Percentiles rank a stretch among this genome's conserved stretches.
phyloP scores from a whole-genome alignment of 1,140 invertebrate genomes.

The Drosophila nigromelanica region DNA sequence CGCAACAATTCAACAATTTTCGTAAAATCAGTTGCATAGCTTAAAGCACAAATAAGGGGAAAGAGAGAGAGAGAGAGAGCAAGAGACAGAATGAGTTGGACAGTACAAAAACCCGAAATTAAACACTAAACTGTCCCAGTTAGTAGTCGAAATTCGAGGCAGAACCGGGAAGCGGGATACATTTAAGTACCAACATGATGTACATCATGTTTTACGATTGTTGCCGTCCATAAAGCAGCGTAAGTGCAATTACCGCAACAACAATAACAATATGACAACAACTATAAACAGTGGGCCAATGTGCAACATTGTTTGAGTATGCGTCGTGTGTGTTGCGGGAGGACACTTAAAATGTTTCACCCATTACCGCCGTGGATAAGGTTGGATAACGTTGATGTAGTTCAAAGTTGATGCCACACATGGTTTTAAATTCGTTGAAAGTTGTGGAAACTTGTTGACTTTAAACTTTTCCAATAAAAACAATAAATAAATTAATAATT shows the following conservation, averaged over 20 bases:
- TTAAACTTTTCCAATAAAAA: not conserved
- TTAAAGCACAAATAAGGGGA: not conserved
- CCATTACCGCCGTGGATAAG: constrained; percentile 53
- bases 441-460: not conserved
- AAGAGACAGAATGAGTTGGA: not conserved
- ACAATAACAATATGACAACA: constrained; percentile 22
- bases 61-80: not conserved
- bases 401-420: constrained; percentile 6
- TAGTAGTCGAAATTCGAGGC: constrained; percentile 32
- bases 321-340: constrained; percentile 8
- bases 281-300: constrained; percentile 41
- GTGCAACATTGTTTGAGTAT: constrained; percentile 64
- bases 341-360: constrained; percentile 65
- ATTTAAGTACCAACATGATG: constrained; percentile 76
- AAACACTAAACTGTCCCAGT: constrained; percentile 1
- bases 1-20: constrained; percentile 34
- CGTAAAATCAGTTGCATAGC: constrained; percentile 11
- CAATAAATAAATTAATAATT: too few relatives aligned
- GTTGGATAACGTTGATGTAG: not conserved
- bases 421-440: not conserved
- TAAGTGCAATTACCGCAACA: constrained; percentile 71
- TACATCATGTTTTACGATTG: constrained; percentile 74
- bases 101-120: not conserved
- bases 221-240: constrained; percentile 71
- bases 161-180: constrained; percentile 44